phyloP scores from a whole-genome alignment of 2,888 invertebrate genomes.

The Polymixis flavicincta region DNA sequence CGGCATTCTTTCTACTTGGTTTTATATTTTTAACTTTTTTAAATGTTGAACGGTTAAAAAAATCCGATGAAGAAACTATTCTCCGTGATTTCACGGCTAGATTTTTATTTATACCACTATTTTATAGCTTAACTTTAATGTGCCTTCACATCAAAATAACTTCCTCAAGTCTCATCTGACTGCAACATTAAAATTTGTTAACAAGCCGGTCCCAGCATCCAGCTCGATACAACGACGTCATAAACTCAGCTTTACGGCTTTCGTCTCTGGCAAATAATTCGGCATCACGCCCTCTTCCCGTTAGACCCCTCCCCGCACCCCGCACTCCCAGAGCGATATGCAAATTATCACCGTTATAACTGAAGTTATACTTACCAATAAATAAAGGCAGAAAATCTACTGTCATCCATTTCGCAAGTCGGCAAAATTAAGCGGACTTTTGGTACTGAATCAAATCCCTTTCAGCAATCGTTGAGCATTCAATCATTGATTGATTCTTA shows the following conservation, averaged over 20 bases:
- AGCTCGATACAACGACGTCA: not conserved
- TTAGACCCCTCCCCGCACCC: slow-evolving; percentile 16
- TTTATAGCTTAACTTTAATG: slow-evolving; percentile 14
- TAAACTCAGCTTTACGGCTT: slow-evolving; percentile 30
- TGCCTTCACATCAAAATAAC: not conserved
- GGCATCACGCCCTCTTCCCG: slow-evolving; percentile 34
- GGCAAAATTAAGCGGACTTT: too few species aligned
- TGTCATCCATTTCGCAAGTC: too few species aligned
- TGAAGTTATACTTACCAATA: not conserved
- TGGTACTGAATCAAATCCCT: too few species aligned
- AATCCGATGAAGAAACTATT: not conserved
- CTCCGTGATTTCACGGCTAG: not conserved
- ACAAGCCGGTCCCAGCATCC: not conserved
- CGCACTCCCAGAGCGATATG: slow-evolving; percentile 47
- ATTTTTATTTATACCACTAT: not conserved
- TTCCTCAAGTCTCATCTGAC: not conserved
- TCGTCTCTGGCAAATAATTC: slow-evolving; percentile 31
- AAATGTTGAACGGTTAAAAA: not conserved
- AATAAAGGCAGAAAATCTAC: slow-evolving; percentile 31
- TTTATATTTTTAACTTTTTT: not conserved
- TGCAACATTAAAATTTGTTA: slow-evolving; percentile 10
- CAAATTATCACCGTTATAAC: slow-evolving; percentile 57
- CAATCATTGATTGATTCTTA: too few species aligned
- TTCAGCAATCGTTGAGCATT: too few species aligned
- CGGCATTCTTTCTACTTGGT: not conserved